Conservation (phyloP, 2,797 vertebrate genomes). For the Crocodylus rhombifer region DNA sequence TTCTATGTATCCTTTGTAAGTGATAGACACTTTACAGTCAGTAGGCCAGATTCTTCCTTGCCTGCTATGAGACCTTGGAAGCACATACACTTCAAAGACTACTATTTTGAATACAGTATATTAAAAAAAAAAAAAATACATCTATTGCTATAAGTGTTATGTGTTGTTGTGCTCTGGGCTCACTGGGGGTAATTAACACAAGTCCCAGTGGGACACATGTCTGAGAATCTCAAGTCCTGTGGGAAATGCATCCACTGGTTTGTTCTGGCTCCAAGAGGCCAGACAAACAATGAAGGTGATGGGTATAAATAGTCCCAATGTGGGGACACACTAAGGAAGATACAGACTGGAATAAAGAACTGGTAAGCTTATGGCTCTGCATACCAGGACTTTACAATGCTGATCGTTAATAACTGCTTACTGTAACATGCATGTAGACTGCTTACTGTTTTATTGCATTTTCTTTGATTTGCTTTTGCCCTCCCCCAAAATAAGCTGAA, state of each 20-base stretch:
- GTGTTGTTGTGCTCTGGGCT: not conserved
- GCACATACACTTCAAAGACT: too few species aligned
- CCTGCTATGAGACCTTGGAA: too few species aligned
- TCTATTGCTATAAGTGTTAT: too few species aligned
- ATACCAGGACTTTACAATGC: too few species aligned
- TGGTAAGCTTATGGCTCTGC: not conserved
- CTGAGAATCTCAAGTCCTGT: not conserved
- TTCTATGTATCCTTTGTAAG: not conserved
- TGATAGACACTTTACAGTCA: not conserved
- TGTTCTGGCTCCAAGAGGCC: not conserved
- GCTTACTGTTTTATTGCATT: not conserved
- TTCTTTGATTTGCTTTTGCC: not conserved
- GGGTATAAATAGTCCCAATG: not conserved
- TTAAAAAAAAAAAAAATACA: too few species aligned
- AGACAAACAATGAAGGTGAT: not conserved
- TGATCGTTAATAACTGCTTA: too few species aligned
- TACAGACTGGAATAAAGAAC: not conserved
- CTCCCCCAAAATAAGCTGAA: not conserved
- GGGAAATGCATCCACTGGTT: not conserved
- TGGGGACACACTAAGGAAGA: not conserved
- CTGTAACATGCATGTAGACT: not conserved
- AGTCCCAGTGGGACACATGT: not conserved
- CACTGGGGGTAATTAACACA: not conserved
- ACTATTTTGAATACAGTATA: too few species aligned
- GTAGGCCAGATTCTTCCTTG: not conserved